Conservation (phyloP, 2,113 vertebrate species). For the Cyprinodon brontotheroides region DNA sequence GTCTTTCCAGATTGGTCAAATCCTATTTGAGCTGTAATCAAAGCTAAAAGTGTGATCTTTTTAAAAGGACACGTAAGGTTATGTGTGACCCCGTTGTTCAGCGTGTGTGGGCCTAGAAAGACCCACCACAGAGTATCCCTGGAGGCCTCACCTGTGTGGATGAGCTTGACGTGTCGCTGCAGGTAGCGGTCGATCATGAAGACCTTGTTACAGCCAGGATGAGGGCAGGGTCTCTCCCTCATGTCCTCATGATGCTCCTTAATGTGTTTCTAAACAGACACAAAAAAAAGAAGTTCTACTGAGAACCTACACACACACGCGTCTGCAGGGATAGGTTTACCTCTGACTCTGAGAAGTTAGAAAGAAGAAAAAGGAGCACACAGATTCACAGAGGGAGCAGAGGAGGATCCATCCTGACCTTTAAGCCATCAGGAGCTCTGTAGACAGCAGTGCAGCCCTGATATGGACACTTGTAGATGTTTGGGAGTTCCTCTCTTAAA, state of each 20-base stretch:
- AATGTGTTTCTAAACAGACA: constrained; percentile 87
- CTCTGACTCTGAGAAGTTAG: no score
- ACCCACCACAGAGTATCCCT: not conserved
- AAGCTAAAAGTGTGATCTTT: no score
- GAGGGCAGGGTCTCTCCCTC: constrained; percentile 92
- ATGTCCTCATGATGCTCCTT: constrained; percentile 96
- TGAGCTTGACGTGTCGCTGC: constrained; percentile 94
- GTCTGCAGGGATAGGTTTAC: not conserved
- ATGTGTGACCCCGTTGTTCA: no score
- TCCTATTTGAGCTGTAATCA: no score
- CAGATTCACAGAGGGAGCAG: not conserved
- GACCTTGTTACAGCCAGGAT: constrained; percentile 97
- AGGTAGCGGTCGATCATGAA: constrained; percentile 99
- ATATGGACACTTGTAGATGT: constrained; percentile 97
- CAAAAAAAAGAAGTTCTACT: rapidly evolving
- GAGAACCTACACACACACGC: not conserved
- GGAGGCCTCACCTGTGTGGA: constrained; percentile 87
- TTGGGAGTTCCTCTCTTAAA: constrained; percentile 94
- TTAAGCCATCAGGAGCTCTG: constrained; percentile 91
- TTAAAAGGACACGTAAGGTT: no score
- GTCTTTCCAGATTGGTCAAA: no score
- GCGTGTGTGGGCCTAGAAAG: not conserved
- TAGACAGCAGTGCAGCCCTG: constrained; percentile 96
- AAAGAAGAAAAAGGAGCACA: no score
- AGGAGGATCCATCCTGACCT: constrained; percentile 78